A percentile compares a stretch with the other conserved stretches of the same genome.
These are phyloP conservation scores for Heterodera schachtii DNA, from an alignment of 1,140 invertebrate species.

Conservation along the genomic window DNA sequence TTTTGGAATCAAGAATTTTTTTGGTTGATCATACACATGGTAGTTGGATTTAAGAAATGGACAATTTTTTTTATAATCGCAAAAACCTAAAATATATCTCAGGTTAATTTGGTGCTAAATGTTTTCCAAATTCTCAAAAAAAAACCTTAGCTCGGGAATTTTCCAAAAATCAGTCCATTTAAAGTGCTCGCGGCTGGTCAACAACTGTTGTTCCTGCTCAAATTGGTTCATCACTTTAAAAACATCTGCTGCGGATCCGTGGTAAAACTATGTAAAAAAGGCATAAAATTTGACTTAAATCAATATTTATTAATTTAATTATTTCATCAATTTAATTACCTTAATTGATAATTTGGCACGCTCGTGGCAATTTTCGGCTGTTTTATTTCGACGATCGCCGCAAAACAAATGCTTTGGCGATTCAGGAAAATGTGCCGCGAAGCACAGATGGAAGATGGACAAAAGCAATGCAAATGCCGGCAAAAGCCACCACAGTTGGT, in stretches of 20 bases:
- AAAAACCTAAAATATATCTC: too few relatives aligned
- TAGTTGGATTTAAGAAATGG: too few relatives aligned
- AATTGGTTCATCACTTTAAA: slow-evolving; percentile 15
- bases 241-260: slow-evolving; percentile 11
- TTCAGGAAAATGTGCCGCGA: slow-evolving; percentile 46
- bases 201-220: slow-evolving; percentile 5
- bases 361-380: background rate
- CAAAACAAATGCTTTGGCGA: slow-evolving; percentile 51
- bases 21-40: too few relatives aligned
- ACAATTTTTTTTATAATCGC: background rate
- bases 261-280: slow-evolving; percentile 17
- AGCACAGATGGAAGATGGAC: slow-evolving; percentile 36
- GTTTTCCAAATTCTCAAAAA: background rate
- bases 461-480: slow-evolving; percentile 43
- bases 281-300: too few relatives aligned
- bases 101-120: too few relatives aligned
- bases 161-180: slow-evolving; percentile 16
- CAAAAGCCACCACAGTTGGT: slow-evolving; percentile 43
- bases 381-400: background rate
- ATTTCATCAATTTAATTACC: slow-evolving; percentile 39
- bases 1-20: too few relatives aligned
- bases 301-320: slow-evolving; percentile 30
- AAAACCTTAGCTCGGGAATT: slow-evolving; percentile 36
- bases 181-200: slow-evolving; percentile 1
- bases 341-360: slow-evolving; percentile 11